Conservation (phyloP, 2,888 invertebrate species). For the Synergus japonicus region DNA sequence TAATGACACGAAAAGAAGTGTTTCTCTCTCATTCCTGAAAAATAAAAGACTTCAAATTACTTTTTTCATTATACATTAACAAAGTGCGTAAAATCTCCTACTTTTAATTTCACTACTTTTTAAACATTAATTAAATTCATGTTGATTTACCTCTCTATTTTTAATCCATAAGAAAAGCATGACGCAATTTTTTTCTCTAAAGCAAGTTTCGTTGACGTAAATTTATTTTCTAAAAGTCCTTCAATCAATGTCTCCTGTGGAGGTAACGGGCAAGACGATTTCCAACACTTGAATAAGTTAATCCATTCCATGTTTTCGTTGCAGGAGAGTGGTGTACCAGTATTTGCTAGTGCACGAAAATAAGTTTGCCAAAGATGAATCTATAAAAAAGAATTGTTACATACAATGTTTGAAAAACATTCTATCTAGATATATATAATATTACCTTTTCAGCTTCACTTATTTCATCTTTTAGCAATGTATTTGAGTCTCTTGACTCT, state of each 20-base stretch:
- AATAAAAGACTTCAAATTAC: not conserved
- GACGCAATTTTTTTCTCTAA: not conserved
- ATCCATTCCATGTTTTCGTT: not conserved
- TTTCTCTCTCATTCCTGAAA: not conserved
- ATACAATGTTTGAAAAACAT: not conserved
- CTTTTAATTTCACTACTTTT: not conserved
- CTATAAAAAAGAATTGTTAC: not conserved
- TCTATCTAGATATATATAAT: not conserved
- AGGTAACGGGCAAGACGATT: not conserved
- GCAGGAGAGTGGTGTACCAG: not conserved
- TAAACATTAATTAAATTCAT: not conserved
- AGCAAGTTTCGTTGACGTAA: not conserved
- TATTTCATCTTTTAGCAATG: not conserved
- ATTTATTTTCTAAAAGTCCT: not conserved
- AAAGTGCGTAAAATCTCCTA: not conserved
- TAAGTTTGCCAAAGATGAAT: not conserved
- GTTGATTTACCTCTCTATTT: not conserved
- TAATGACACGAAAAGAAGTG: not conserved
- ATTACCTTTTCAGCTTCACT: constrained; percentile 2
- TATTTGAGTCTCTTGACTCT: no score
- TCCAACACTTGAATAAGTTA: not conserved
- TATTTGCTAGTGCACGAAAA: not conserved
- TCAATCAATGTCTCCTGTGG: not conserved
- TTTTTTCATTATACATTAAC: not conserved
- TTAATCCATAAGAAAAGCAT: not conserved